These are phyloP conservation scores for Rhinophrynus dorsalis DNA, from an alignment of 2,797 vertebrate species.

Conservation along the genomic window DNA sequence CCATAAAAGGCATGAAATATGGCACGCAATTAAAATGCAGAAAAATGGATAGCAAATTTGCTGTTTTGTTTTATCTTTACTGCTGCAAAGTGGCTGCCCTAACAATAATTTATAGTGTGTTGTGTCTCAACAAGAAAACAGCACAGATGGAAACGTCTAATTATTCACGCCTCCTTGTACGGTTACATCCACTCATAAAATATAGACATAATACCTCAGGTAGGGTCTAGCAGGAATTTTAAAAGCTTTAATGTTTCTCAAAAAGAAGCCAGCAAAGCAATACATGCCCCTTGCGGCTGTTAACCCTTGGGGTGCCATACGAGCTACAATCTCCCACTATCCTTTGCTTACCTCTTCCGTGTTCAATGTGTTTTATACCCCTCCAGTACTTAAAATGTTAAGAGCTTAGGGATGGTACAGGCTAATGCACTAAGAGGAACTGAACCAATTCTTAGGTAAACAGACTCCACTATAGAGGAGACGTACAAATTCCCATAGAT, in stretches of 20 bases:
- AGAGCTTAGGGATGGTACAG: too few species aligned
- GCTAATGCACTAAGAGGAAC: too few species aligned
- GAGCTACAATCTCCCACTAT: too few species aligned
- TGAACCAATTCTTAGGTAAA: too few species aligned
- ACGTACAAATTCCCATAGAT: too few species aligned
- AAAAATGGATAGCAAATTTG: slow-evolving; percentile 44
- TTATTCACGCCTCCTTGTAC: slow-evolving; percentile 30
- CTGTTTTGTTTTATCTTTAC: slow-evolving; percentile 48
- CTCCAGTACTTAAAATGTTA: too few species aligned
- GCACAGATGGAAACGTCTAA: slow-evolving; percentile 43
- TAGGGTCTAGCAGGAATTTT: slow-evolving; percentile 1
- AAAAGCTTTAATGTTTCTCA: slow-evolving; percentile 15
- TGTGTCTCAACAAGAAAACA: slow-evolving; percentile 40
- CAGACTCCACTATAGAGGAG: too few species aligned
- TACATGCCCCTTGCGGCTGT: neutral
- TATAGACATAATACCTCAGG: slow-evolving; percentile 30
- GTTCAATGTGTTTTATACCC: too few species aligned
- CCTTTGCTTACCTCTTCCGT: too few species aligned
- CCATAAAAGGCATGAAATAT: slow-evolving; percentile 44
- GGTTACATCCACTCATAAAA: slow-evolving; percentile 32
- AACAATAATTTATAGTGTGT: slow-evolving; percentile 44
- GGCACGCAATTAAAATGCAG: slow-evolving; percentile 41
- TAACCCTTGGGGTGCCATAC: too few species aligned
- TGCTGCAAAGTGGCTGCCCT: slow-evolving; percentile 38
- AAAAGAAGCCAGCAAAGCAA: neutral